phyloP scores from a whole-genome alignment of 2,888 invertebrate genomes.

The Theodoxus fluviatilis region DNA sequence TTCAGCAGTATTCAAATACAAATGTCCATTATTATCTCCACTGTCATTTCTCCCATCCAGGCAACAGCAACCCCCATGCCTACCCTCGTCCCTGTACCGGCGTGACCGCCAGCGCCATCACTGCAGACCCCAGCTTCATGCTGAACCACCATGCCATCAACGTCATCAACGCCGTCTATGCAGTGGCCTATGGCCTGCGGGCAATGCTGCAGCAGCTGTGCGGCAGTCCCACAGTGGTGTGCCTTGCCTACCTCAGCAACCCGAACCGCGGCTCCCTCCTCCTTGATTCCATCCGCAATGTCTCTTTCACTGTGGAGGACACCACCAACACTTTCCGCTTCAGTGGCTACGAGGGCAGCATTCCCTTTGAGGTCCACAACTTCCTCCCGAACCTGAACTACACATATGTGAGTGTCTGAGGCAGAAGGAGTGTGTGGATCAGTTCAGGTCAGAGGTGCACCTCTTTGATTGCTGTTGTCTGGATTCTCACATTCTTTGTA shows the following conservation, averaged over 20 bases:
- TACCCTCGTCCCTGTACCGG: conserved; percentile 30
- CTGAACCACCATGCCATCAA: conserved; percentile 40
- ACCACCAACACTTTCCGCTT: conserved; percentile 30
- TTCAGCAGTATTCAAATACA: too few species aligned
- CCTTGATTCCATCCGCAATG: conserved; percentile 41
- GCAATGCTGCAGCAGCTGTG: too few species aligned
- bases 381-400: conserved; percentile 26
- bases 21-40: too few species aligned
- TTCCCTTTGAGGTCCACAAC: conserved; percentile 42
- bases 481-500: too few species aligned
- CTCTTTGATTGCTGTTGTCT: too few species aligned
- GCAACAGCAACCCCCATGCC: neutral
- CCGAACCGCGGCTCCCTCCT: conserved; percentile 39
- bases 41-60: too few species aligned
- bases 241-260: conserved; percentile 45
- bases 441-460: too few species aligned
- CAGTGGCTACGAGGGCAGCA: conserved; percentile 25
- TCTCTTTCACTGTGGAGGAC: conserved; percentile 37
- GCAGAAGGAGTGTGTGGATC: too few species aligned
- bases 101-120: conserved; percentile 31
- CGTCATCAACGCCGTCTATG: conserved; percentile 53
- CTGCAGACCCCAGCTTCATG: conserved; percentile 38
- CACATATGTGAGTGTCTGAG: conserved; percentile 22
- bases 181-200: conserved; percentile 50
- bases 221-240: conserved; percentile 46